Evolutionary conservation across 2,113 vertebrate species (phyloP).

Genomic region (Cryptotis parvus): DNA sequence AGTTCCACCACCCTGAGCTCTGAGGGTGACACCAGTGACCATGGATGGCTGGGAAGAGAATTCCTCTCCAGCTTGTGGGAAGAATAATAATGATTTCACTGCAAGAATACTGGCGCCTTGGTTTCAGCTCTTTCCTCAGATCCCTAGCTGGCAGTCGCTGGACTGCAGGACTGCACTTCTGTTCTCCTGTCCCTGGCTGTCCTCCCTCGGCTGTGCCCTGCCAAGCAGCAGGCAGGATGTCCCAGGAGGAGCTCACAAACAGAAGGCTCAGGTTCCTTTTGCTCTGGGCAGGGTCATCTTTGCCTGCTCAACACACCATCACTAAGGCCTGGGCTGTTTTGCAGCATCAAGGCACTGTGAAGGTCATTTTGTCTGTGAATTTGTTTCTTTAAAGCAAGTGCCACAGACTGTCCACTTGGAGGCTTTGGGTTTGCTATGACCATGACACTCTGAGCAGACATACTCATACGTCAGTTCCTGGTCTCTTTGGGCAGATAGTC

Average conservation of each 20-base stretch:
- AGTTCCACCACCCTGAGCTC: background rate
- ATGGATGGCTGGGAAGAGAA: background rate
- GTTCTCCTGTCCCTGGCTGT: too few species aligned
- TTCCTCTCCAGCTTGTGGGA: background rate
- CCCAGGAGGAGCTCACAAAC: background rate
- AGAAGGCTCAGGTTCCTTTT: background rate
- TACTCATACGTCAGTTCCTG: background rate
- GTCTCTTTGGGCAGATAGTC: background rate
- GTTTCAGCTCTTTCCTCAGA: conserved; percentile 3
- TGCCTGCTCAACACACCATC: background rate
- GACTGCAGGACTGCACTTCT: too few species aligned
- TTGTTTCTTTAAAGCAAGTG: background rate
- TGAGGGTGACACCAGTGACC: background rate
- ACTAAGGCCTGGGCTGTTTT: background rate
- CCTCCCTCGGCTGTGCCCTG: background rate
- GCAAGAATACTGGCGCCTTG: background rate
- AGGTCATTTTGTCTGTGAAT: conserved; percentile 13
- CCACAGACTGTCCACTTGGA: background rate
- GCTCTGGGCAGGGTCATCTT: background rate
- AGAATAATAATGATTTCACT: conserved; percentile 21
- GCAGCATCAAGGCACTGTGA: background rate
- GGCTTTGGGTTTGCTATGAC: background rate
- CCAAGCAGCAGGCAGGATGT: background rate
- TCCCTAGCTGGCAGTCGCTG: background rate
- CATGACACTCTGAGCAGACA: background rate